Evolutionary conservation across 2,888 invertebrate species (phyloP), one percentile per base, ranked within the genome.

Genomic region (Epsilonema sp.): DNA sequence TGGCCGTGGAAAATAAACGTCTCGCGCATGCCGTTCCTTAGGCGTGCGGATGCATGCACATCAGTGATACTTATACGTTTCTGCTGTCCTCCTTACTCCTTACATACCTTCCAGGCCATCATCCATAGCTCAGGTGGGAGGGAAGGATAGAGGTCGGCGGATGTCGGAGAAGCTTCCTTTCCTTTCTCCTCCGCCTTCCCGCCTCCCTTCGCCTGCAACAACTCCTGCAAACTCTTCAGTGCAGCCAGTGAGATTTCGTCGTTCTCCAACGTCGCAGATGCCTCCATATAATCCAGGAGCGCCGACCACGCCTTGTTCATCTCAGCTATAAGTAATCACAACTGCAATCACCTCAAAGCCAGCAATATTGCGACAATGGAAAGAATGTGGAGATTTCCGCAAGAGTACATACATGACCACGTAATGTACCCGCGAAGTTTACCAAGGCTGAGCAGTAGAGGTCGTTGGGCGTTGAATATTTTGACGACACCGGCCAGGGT

Each of bases 191-290:
- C 31, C 16, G 8, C 16, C 16, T 31, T 31, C 31, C 31, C 31
- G 31, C 31, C 31, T 31, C 31, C 31, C 16, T 31, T 31, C 31
- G 31, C 16, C 31, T 31, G 8, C 13, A 92, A 75, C 56, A 92
- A 83, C 67, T 94, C 92, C 71, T 94, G 92, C 68, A 94, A 84
- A 16, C 90, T 87, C 68, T 92, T 90, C 5, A 97, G 70, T 0
- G 92, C 90, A 2, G 92, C 87, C 56, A 94, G 75, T 0, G 92
- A 89, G 37, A 71, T 65, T 75, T 97, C 94, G 49, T 86, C 85
- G 66, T 87, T 94, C 66, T 80, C 82, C 59, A 82, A 79, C 42
- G 86, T 71, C 0, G 92, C 87, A 19, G 86, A 80, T 66, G 83
- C 82, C 59, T 89, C 86, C 60, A 97, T 84, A 61, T 87, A 90